Evolutionary conservation across 2,113 vertebrate species (phyloP), one percentile per base, ranked within the genome.

Genomic region (Periophthalmodon schlosseri): DNA sequence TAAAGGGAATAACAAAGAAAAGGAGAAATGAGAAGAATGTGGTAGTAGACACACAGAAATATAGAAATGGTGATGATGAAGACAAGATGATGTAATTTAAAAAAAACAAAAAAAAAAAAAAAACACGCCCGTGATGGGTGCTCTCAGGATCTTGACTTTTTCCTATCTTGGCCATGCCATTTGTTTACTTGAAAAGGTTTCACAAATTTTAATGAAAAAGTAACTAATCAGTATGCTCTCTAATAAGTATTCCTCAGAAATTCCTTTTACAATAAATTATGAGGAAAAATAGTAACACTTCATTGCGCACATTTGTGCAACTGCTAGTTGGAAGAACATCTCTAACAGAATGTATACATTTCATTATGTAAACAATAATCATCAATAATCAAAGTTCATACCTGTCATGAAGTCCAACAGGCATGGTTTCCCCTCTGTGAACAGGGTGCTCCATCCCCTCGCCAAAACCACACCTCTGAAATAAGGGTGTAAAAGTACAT

Each of bases 401-500:
- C 95, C 95, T 94, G 89, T 96, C 95, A 83, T 88, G 94, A 46
- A 95, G 92, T 86, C 93, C 90, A 28, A 95, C 85, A 85, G 94
- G 93, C 92, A 95, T 92, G 28, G 94, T 87, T 84, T 97, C 95
- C 82, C 93, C 96, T 89, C 95, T 91, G 90, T 95, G 93, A 63
- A 94, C 85, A 93, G 94, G 94, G 91, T 91, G 92, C 91, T 96
- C 96, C 96, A 96, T 95, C 87, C 91, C 87, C 73, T 92, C 91
- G 74, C 88, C 88, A 64, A 85, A 87, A 90, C 91, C 91, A 87
- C 93, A 88, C 86, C 92, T 91, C 83, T 92, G 89, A 84, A 85
- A 76, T 36, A 78, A 36, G 21, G 54, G 2, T 12, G 11, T 57
- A 57, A 57, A 56, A 23, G 10, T 56, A 56, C 52, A 58, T 24